Evolutionary conservation across 2,888 invertebrate species (phyloP), one percentile per base, ranked within the genome.

Genomic region (Sussaba pulchella): DNA sequence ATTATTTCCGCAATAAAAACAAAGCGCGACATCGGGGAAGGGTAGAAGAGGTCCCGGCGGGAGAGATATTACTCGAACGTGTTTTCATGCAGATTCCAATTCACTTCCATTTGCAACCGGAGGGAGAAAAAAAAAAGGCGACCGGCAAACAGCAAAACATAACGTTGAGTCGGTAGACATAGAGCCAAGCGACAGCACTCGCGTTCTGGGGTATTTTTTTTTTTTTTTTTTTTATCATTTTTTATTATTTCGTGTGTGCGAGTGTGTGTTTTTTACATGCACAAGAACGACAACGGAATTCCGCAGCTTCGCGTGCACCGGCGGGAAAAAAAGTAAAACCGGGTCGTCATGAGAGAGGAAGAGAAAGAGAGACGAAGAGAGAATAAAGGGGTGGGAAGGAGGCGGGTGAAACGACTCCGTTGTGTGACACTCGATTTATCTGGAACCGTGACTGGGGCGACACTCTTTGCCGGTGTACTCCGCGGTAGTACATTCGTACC

Each of bases 371-470:
- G 41, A 50, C 41, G 21, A 47, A 64, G 41, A 50, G 50, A 39
- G 54, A 54, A 63, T 14, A 24, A 45, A 47, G 52, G 43, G 64
- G n/a, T 12, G 4, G 43, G 8, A n/a, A 57, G 57, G 10, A 31
- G 9, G 59, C 50, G 71, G 71, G 43, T 31, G 75, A 69, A 76
- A 72, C 67, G 52, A 72, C 67, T 73, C 67, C 61, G 69, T 52
- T 69, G 75, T 67, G 74, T 76, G 75, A 76, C 69, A 76, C 75
- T 76, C 75, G 75, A 69, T 76, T 69, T 76, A 76, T 69, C 75
- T 61, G 69, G 61, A 26, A 61, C 69, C 41, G 69, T 76, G 75
- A 69, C 67, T 67, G 50, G 59, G 9, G 12, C 75, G 54, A 61
- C 59, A 41, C 63, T 63, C 63, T 57, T 67, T 39, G 69, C 45